phyloP scores from a whole-genome alignment of 2,888 invertebrate genomes.

The Nowickia ferox region DNA sequence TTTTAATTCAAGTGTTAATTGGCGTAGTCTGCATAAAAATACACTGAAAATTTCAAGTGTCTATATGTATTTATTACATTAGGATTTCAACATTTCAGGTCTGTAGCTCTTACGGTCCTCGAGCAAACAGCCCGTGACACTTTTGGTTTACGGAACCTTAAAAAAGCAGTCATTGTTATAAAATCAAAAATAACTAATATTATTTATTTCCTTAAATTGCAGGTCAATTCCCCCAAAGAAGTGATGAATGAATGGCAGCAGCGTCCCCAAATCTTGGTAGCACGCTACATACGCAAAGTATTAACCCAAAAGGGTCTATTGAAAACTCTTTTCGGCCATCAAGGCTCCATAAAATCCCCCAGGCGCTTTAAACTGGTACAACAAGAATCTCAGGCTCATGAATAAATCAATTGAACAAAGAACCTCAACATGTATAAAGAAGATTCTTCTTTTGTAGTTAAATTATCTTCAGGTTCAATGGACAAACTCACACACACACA shows the following conservation, averaged over 20 bases:
- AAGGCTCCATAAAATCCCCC: constrained; percentile 93
- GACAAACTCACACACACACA: constrained; percentile 1
- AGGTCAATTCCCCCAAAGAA: constrained; percentile 94
- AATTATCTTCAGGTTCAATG: constrained; percentile 48
- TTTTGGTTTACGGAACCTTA: too few relatives aligned
- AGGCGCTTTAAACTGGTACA: constrained; percentile 94
- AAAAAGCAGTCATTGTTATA: too few relatives aligned
- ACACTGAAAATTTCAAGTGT: too few relatives aligned
- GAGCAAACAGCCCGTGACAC: too few relatives aligned
- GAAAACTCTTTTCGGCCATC: constrained; percentile 87
- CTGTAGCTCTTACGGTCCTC: too few relatives aligned
- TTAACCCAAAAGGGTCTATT: constrained; percentile 91
- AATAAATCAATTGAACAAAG: constrained; percentile 84
- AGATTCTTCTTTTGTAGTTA: constrained; percentile 47
- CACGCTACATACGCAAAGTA: constrained; percentile 91
- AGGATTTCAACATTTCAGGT: too few relatives aligned
- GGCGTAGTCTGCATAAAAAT: too few relatives aligned
- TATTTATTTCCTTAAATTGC: neutral
- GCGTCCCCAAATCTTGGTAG: constrained; percentile 92
- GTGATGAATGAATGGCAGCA: constrained; percentile 95
- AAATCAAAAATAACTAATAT: neutral
- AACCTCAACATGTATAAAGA: neutral
- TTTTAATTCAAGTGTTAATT: too few relatives aligned
- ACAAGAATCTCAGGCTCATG: constrained; percentile 95
- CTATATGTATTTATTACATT: too few relatives aligned